Conservation (phyloP, 1,140 invertebrate species). For the Heterodera carotae region DNA sequence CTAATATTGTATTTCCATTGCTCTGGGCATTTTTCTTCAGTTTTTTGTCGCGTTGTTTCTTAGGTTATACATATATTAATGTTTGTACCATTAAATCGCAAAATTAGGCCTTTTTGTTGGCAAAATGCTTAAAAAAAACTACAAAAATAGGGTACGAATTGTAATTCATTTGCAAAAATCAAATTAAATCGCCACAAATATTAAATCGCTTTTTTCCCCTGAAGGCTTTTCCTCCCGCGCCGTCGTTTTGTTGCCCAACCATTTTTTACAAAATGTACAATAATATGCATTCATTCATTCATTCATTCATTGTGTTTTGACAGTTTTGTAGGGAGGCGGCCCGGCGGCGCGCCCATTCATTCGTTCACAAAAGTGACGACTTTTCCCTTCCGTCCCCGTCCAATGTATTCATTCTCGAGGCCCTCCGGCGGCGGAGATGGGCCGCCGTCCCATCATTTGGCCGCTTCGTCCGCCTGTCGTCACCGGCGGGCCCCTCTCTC, state of each 20-base stretch:
- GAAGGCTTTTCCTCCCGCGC: background rate
- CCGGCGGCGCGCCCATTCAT: background rate
- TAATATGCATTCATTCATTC: too few species aligned
- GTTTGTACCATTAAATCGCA: too few species aligned
- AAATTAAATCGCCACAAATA: too few species aligned
- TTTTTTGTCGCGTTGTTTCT: background rate
- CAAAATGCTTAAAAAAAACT: too few species aligned
- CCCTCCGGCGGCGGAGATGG: background rate
- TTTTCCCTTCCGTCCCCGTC: background rate
- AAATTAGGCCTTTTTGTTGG: too few species aligned
- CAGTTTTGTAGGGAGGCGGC: background rate
- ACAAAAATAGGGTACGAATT: too few species aligned
- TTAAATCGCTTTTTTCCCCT: background rate
- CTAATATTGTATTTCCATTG: background rate
- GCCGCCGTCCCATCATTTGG: background rate
- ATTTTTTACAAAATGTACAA: too few species aligned
- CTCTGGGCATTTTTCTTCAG: background rate
- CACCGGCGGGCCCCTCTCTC: too few species aligned
- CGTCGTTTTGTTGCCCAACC: background rate
- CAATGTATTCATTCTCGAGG: background rate
- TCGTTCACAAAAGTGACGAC: background rate
- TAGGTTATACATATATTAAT: too few species aligned
- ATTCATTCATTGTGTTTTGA: background rate
- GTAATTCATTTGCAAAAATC: too few species aligned
- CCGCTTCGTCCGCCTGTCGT: background rate